A percentile compares a stretch with the other conserved stretches of the same genome.
Evolutionary conservation across 2,888 invertebrate species (phyloP).

Genomic region (Catocala sponsa): DNA sequence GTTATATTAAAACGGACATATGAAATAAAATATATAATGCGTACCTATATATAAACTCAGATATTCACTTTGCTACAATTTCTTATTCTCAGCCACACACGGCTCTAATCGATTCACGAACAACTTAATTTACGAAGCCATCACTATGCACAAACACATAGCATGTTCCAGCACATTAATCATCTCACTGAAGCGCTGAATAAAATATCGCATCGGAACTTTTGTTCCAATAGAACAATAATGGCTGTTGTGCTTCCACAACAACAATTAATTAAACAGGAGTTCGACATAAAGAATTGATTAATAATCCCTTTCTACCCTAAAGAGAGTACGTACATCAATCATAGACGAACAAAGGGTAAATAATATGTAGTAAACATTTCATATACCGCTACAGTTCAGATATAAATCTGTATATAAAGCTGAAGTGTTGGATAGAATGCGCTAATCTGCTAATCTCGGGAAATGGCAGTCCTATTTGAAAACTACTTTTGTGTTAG

Average conservation of each 20-base stretch:
- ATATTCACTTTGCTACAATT: conserved; percentile 11
- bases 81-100: conserved; percentile 26
- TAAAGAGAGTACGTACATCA: background rate
- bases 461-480: no score
- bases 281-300: conserved; percentile 22
- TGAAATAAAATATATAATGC: no score
- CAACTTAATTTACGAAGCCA: conserved; percentile 27
- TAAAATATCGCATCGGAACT: conserved; percentile 25
- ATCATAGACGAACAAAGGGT: conserved; percentile 3
- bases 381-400: background rate
- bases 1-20: no score
- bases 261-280: conserved; percentile 32
- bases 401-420: no score
- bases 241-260: background rate
- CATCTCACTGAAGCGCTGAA: conserved; percentile 22
- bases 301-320: conserved; percentile 30
- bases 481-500: no score
- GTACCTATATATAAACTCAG: no score
- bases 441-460: no score
- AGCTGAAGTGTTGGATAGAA: no score
- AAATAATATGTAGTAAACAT: background rate
- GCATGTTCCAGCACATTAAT: conserved; percentile 27
- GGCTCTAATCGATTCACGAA: conserved; percentile 44
- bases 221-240: no score
- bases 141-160: conserved; percentile 19